phyloP scores from a whole-genome alignment of 2,113 vertebrate genomes.

The Coracopsis vasa region DNA sequence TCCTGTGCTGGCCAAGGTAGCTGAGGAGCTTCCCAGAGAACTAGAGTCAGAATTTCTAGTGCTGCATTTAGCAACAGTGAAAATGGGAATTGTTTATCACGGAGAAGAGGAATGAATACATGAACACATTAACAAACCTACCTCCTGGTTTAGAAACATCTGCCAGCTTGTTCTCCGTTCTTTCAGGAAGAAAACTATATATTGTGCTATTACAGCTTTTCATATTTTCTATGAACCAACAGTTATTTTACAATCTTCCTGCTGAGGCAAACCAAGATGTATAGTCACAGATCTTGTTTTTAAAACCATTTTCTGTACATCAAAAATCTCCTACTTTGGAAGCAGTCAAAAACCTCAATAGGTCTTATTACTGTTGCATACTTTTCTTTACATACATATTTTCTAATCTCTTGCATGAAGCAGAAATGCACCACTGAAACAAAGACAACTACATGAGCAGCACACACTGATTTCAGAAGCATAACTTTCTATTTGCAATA shows the following conservation, averaged over 20 bases:
- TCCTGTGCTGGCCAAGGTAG: not conserved
- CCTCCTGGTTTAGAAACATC: not conserved
- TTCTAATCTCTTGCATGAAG: not conserved
- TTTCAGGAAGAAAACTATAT: not conserved
- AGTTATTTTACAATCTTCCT: not conserved
- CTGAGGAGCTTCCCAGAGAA: not conserved
- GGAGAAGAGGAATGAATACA: not conserved
- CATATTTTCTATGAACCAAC: not conserved
- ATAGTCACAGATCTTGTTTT: not conserved
- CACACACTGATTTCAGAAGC: slow-evolving; percentile 9
- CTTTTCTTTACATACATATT: not conserved
- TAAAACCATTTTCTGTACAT: not conserved
- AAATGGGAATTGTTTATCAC: not conserved
- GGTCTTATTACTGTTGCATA: not conserved
- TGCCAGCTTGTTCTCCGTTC: not conserved
- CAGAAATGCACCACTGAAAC: slow-evolving; percentile 17
- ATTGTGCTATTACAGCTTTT: not conserved
- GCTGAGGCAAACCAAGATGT: not conserved
- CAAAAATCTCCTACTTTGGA: not conserved
- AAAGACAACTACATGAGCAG: slow-evolving; percentile 2
- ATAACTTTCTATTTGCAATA: slow-evolving; percentile 60
- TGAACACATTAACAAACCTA: not conserved
- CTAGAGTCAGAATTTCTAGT: not conserved
- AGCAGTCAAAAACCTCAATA: not conserved
- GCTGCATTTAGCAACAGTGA: not conserved